A percentile compares a stretch with the other conserved stretches of the same genome.
Evolutionary conservation across 2,797 vertebrate genomes (phyloP).

Genomic region (Sebastes nivosus): DNA sequence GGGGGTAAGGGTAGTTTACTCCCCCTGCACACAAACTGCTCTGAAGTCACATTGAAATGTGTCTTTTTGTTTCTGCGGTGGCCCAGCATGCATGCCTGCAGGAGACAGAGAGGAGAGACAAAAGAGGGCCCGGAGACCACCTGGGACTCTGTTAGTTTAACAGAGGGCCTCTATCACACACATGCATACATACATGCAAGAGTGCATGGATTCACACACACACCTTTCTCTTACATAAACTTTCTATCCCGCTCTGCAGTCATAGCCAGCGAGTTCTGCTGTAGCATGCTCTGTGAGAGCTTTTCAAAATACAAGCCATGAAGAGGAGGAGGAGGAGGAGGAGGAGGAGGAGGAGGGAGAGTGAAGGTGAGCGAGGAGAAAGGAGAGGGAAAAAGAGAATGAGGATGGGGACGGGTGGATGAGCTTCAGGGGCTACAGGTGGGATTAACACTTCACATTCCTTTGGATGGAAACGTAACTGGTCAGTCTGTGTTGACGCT

Average conservation of each 20-base stretch:
- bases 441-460: constrained; percentile 38
- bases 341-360: background rate
- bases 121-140: constrained; percentile 69
- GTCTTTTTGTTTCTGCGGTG: constrained; percentile 67
- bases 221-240: constrained; percentile 33
- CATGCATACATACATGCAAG: constrained; percentile 25
- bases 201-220: constrained; percentile 1
- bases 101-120: constrained; percentile 58
- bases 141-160: constrained; percentile 80
- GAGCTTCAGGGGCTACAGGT: constrained; percentile 17
- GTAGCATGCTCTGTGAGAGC: background rate
- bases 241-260: background rate
- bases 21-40: constrained; percentile 44
- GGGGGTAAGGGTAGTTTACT: constrained; percentile 30
- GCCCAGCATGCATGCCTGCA: constrained; percentile 73
- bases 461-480: background rate
- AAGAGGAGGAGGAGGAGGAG: background rate
- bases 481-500: background rate
- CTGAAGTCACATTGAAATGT: constrained; percentile 79
- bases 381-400: background rate
- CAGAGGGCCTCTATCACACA: constrained; percentile 75
- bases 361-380: constrained; percentile 9
- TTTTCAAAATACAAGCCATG: background rate
- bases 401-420: background rate
- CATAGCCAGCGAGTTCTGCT: background rate